Percentiles rank a stretch among this genome's conserved stretches.
These are phyloP conservation scores for Sternarchorhynchus goeldii DNA, from an alignment of 2,797 vertebrate genomes.

Conservation along the genomic window DNA sequence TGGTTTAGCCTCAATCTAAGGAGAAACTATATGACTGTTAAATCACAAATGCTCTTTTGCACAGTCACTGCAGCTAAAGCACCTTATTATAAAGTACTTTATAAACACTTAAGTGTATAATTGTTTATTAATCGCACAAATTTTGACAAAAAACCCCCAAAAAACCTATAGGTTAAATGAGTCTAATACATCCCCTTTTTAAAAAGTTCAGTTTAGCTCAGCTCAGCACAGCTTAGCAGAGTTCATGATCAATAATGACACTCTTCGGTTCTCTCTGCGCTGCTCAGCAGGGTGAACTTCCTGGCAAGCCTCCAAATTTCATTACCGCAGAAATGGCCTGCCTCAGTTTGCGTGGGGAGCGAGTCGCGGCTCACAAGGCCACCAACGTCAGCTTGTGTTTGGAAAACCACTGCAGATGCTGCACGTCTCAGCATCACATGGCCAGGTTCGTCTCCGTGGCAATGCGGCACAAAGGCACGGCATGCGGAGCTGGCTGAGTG, in stretches of 20 bases:
- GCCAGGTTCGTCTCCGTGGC: slow-evolving; percentile 32
- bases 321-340: slow-evolving; percentile 44
- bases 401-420: slow-evolving; percentile 41
- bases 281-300: slow-evolving; percentile 30
- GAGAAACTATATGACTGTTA: not conserved
- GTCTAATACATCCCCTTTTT: slow-evolving; percentile 16
- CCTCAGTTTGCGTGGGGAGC: slow-evolving; percentile 42
- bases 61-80: not conserved
- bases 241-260: slow-evolving; percentile 39
- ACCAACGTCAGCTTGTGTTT: slow-evolving; percentile 51
- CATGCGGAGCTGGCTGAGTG: slow-evolving; percentile 31
- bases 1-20: not conserved
- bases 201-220: slow-evolving; percentile 30
- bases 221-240: not conserved
- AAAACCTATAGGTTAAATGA: too few species aligned
- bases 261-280: not conserved
- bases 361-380: slow-evolving; percentile 43
- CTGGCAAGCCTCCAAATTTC: slow-evolving; percentile 43
- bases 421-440: slow-evolving; percentile 9
- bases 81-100: not conserved
- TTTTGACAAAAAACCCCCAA: too few species aligned
- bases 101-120: too few species aligned
- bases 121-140: too few species aligned
- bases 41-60: too few species aligned
- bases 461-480: slow-evolving; percentile 26